Base-by-base conservation (phyloP, 2,888 invertebrate genomes). In the Xestia rhomboidea region DNA sequence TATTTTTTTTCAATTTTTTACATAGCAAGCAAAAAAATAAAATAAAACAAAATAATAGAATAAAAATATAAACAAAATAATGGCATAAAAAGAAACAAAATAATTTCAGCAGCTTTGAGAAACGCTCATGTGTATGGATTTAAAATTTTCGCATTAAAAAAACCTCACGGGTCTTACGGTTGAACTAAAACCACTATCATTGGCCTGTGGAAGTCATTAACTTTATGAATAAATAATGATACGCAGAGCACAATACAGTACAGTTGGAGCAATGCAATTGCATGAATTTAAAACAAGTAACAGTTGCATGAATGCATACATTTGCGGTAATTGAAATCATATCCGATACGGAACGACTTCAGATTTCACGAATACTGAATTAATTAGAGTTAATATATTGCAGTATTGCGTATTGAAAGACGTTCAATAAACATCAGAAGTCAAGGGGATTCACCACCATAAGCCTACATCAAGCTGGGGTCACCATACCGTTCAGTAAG, bases 181-280 rank as follows among this genome's bases (percentile, higher is more conserved):
- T 70, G n/a, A 73, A 69, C 57, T 41, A 38, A 67, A 81, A 85
- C 70, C 69, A 72, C 51, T 74, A 63, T 63, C 62, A 73, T 27
- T 46, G 49, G 67, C n/a, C 64, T 38, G 72, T 38, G 72, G 30
- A 78, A 74, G 67, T 68, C 49, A 84, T 69, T 68, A 76, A 74
- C 63, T 79, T 68, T 30, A 76, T 77, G 73, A 75, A 76, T 84
- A 77, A 77, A 73, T 72, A 73, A 74, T 78, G 66, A 78, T 70
- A 72, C 80, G 84, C 87, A 68, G 64, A 88, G 81, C 84, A 79
- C 64, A 85, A 76, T 70, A 80, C 73, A 70, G 46, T 70, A 80
- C 73, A 70, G 46, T 73, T 62, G 62, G 72, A 75, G 24, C 64
- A 86, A 68, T 73, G 74, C 83, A 73, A 46, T 79, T 68, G 54